Percentiles rank a stretch among this genome's conserved stretches.
These are phyloP conservation scores for Tamias sibiricus DNA, from an alignment of 2,113 vertebrate species.

Conservation along the genomic window DNA sequence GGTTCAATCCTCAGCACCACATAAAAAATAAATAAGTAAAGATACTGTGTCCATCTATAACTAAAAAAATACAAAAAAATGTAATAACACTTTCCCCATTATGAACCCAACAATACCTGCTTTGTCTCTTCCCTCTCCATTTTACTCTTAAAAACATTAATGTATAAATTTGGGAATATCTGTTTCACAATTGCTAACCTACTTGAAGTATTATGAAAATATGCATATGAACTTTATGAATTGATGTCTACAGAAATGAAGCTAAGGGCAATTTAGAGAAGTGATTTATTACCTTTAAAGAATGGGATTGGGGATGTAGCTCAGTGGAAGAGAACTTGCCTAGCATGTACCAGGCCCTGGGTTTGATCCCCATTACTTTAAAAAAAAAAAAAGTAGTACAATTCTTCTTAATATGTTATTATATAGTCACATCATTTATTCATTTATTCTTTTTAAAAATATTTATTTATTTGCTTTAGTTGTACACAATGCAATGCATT, in stretches of 20 bases:
- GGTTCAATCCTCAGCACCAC: too few species aligned
- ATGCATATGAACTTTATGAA: conserved; percentile 41
- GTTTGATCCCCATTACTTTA: neutral
- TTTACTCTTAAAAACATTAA: conserved; percentile 46
- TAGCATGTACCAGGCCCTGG: neutral
- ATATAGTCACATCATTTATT: conserved; percentile 2
- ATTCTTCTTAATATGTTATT: conserved; percentile 22
- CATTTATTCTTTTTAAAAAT: conserved; percentile 52
- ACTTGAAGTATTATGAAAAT: conserved; percentile 58
- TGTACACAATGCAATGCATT: too few species aligned
- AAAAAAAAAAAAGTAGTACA: too few species aligned
- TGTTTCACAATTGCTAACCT: neutral
- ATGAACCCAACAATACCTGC: neutral
- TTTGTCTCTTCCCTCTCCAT: conserved; percentile 9
- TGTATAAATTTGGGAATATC: conserved; percentile 30
- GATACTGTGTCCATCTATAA: too few species aligned
- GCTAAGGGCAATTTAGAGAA: conserved; percentile 8
- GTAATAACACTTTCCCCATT: conserved; percentile 40
- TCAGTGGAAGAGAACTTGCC: neutral
- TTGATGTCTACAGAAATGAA: conserved; percentile 40
- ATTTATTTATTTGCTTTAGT: too few species aligned
- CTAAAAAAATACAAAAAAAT: too few species aligned
- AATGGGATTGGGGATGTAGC: neutral
- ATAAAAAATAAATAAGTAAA: too few species aligned
- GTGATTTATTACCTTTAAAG: conserved; percentile 43